Conservation (phyloP, 2,797 vertebrate genomes). For the Rhincodon typus region DNA sequence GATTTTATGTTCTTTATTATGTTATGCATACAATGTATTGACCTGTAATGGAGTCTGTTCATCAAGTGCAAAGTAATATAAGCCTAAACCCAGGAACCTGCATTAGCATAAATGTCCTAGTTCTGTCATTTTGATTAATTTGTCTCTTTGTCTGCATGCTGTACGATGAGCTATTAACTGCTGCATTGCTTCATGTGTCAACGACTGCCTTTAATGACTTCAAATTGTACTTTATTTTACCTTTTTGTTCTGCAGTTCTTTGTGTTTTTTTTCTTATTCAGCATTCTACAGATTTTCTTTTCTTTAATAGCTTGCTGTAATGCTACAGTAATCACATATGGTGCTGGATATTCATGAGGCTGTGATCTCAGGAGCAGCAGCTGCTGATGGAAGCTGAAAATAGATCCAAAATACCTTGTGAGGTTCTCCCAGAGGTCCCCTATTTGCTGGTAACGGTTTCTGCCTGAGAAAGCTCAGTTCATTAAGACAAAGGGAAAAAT, state of each 20-base stretch:
- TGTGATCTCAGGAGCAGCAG: constrained; percentile 80
- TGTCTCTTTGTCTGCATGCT: constrained; percentile 75
- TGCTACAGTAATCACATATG: constrained; percentile 86
- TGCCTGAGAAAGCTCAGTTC: constrained; percentile 61
- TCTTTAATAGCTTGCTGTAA: constrained; percentile 78
- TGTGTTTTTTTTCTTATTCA: constrained; percentile 55
- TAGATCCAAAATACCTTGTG: constrained; percentile 82
- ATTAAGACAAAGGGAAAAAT: constrained; percentile 56
- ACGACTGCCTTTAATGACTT: constrained; percentile 74
- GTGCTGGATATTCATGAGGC: constrained; percentile 76
- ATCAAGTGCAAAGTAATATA: constrained; percentile 62
- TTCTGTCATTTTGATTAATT: constrained; percentile 81
- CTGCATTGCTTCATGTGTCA: constrained; percentile 74
- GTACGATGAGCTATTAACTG: constrained; percentile 77
- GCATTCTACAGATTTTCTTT: constrained; percentile 67
- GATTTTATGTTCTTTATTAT: constrained; percentile 65
- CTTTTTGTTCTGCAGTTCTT: constrained; percentile 61
- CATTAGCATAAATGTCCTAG: constrained; percentile 74
- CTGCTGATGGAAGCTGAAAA: constrained; percentile 98
- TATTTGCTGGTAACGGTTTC: constrained; percentile 73
- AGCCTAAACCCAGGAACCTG: constrained; percentile 63
- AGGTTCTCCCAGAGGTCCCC: constrained; percentile 79
- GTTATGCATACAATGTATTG: constrained; percentile 71
- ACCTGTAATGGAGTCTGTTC: constrained; percentile 69
- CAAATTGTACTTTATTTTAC: constrained; percentile 68